Conservation (phyloP, 2,888 invertebrate genomes). For the Onthophagus sagittarius region DNA sequence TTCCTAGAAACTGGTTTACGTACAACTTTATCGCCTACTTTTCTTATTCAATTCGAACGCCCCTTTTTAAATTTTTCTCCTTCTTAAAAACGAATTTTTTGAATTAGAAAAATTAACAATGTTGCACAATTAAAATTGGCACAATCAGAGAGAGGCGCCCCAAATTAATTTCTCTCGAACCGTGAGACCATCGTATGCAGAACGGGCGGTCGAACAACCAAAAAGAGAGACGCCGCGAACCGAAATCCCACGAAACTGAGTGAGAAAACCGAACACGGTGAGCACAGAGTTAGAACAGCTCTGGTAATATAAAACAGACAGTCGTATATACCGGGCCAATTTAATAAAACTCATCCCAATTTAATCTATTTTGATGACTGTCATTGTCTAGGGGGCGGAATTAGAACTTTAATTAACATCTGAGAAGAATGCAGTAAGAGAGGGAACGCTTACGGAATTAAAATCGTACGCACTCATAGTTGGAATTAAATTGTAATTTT, state of each 20-base stretch:
- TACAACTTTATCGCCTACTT: not conserved
- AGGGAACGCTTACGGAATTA: constrained; percentile 3
- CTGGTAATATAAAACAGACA: constrained; percentile 42
- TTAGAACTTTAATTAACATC: constrained; percentile 49
- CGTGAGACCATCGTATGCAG: not conserved
- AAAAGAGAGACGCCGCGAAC: not conserved
- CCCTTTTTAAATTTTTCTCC: too few relatives aligned
- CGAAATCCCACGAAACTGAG: not conserved
- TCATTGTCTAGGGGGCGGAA: constrained; percentile 48
- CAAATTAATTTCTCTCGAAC: not conserved
- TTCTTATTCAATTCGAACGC: not conserved
- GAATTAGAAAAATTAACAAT: not conserved
- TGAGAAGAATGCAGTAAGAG: constrained; percentile 31
- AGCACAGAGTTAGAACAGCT: constrained; percentile 37
- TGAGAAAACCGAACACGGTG: constrained; percentile 28
- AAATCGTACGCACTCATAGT: not conserved
- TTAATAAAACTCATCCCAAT: constrained; percentile 49
- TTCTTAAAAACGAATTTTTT: not conserved
- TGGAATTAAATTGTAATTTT: not conserved
- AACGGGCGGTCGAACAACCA: not conserved
- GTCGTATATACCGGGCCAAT: constrained; percentile 37
- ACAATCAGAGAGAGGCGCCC: not conserved
- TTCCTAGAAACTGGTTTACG: not conserved
- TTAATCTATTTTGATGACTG: constrained; percentile 50
- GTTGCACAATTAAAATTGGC: not conserved